phyloP scores from a whole-genome alignment of 2,888 invertebrate species.

The Protonemura montana region DNA sequence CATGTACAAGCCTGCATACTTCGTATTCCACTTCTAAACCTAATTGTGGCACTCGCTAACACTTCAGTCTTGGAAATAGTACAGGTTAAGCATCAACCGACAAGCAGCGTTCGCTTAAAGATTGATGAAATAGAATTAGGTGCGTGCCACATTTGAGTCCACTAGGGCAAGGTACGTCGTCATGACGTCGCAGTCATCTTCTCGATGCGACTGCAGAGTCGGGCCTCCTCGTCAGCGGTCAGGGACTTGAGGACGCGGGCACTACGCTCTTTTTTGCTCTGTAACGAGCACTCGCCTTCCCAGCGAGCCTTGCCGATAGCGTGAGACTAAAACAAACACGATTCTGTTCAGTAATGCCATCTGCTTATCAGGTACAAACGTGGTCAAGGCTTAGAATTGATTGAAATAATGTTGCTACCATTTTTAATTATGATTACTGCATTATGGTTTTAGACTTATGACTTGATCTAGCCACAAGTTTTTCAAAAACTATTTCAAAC shows the following conservation, averaged over 20 bases:
- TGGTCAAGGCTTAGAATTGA: too few relatives aligned
- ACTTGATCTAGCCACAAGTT: too few relatives aligned
- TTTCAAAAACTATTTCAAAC: too few relatives aligned
- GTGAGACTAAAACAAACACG: slow-evolving; percentile 68
- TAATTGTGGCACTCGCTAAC: slow-evolving; percentile 35
- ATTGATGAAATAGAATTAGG: neutral
- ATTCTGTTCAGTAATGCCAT: neutral
- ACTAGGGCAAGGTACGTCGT: slow-evolving; percentile 50
- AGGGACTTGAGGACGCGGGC: slow-evolving; percentile 47
- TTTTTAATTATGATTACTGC: too few relatives aligned
- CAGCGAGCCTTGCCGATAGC: slow-evolving; percentile 75
- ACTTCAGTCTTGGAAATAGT: slow-evolving; percentile 38
- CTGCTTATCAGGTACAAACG: too few relatives aligned
- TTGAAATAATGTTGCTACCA: too few relatives aligned
- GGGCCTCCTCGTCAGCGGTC: slow-evolving; percentile 59
- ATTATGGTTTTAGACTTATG: too few relatives aligned
- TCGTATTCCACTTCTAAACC: neutral
- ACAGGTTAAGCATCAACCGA: neutral
- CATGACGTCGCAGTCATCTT: slow-evolving; percentile 59
- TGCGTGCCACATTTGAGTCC: slow-evolving; percentile 8
- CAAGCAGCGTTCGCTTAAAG: neutral
- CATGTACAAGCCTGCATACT: slow-evolving; percentile 21
- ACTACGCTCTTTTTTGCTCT: slow-evolving; percentile 54
- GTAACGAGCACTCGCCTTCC: slow-evolving; percentile 70
- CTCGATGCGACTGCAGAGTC: slow-evolving; percentile 55